Conservation (phyloP, 2,888 invertebrate species). For the Agrenia bidenticulata region DNA sequence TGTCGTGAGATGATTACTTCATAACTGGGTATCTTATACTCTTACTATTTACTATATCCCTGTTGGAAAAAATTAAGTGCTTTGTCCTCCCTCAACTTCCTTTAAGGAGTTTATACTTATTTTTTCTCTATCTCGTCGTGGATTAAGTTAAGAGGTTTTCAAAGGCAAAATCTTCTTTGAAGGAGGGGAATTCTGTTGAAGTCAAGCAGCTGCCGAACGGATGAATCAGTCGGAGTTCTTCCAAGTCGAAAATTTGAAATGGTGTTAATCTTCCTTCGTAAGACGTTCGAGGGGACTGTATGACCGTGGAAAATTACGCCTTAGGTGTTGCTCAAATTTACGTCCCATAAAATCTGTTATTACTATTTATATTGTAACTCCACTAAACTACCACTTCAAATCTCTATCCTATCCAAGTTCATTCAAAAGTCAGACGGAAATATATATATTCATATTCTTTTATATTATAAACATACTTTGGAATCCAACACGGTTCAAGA, state of each 20-base stretch:
- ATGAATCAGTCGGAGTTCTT: conserved; percentile 14
- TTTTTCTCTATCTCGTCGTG: not conserved
- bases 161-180: conserved; percentile 11
- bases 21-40: too few species aligned
- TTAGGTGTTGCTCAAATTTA: conserved; percentile 38
- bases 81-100: too few species aligned
- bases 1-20: too few species aligned
- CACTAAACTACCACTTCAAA: not conserved
- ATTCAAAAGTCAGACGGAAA: conserved; percentile 16
- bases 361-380: not conserved
- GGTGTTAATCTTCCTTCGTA: conserved; percentile 12
- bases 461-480: too few species aligned
- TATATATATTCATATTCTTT: too few species aligned
- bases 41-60: too few species aligned
- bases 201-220: conserved; percentile 31
- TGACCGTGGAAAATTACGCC: conserved; percentile 39
- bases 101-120: not conserved
- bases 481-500: not conserved
- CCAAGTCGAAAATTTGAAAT: conserved; percentile 8
- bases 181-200: conserved; percentile 7
- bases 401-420: conserved; percentile 1
- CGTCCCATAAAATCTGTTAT: conserved; percentile 23
- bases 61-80: too few species aligned
- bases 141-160: not conserved
- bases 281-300: not conserved